These are phyloP conservation scores for Anser cygnoides DNA, from an alignment of 2,113 vertebrate genomes.

Conservation along the genomic window DNA sequence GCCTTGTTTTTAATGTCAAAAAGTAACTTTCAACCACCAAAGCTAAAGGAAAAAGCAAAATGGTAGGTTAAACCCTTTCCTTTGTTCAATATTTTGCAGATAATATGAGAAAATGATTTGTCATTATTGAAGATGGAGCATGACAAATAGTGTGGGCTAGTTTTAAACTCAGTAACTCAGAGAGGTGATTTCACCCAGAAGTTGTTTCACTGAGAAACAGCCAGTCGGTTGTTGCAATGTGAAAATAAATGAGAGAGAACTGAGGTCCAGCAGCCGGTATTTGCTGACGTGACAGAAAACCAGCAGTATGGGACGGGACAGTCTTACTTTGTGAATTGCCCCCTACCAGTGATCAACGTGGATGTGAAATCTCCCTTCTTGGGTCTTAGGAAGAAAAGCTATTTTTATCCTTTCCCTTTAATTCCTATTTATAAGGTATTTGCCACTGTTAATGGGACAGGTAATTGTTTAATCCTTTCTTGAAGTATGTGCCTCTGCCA, in stretches of 20 bases:
- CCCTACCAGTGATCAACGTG: not conserved
- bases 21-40: slow-evolving; percentile 96
- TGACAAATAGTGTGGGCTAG: not conserved
- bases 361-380: not conserved
- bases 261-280: not conserved
- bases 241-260: not conserved
- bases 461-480: not conserved
- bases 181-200: not conserved
- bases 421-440: not conserved
- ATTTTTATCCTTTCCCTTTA: not conserved
- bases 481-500: not conserved
- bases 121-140: not conserved
- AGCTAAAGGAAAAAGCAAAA: slow-evolving; percentile 97
- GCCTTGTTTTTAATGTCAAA: slow-evolving; percentile 99
- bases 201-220: not conserved
- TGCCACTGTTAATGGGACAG: not conserved
- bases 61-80: slow-evolving; percentile 81
- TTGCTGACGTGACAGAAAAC: not conserved
- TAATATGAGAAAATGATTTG: not conserved
- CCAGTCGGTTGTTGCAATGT: not conserved
- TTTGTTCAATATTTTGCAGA: not conserved
- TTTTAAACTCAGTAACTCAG: not conserved
- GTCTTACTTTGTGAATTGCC: not conserved
- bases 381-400: not conserved
- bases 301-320: not conserved